Percentiles rank a stretch among this genome's conserved stretches.
Conservation (phyloP, 2,888 invertebrate species). For the Erebia ligea region DNA sequence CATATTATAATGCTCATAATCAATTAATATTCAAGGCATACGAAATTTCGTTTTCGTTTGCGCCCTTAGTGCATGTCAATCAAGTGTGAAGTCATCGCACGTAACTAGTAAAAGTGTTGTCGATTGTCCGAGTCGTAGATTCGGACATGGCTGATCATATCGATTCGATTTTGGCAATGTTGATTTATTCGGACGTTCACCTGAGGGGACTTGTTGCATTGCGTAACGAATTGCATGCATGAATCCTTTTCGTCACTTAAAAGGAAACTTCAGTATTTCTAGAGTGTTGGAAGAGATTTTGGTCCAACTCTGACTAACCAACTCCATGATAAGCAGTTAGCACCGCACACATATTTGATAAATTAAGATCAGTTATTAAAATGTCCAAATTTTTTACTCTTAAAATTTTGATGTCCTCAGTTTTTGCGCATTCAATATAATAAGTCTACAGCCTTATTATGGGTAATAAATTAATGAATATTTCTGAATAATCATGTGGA, state of each 20-base stretch:
- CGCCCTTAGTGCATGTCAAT: conserved; percentile 49
- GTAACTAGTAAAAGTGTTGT: conserved; percentile 54
- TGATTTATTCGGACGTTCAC: conserved; percentile 10
- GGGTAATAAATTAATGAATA: too few species aligned
- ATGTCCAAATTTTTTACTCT: too few species aligned
- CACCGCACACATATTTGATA: too few species aligned
- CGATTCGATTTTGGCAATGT: conserved; percentile 31
- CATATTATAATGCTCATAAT: conserved; percentile 37
- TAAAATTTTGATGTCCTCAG: too few species aligned
- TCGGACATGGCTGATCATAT: conserved; percentile 23
- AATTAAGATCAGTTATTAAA: too few species aligned
- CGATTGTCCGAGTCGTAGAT: conserved; percentile 39
- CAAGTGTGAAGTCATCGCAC: conserved; percentile 57
- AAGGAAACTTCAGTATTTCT: neutral
- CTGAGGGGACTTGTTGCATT: neutral
- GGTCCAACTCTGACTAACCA: too few species aligned
- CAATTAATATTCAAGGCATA: conserved; percentile 41
- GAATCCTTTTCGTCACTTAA: neutral
- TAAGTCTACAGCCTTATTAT: too few species aligned
- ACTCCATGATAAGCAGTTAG: too few species aligned
- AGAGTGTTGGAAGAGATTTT: too few species aligned
- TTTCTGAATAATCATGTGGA: too few species aligned
- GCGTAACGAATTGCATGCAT: neutral
- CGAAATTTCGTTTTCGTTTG: conserved; percentile 56
- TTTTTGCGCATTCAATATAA: too few species aligned